Evolutionary conservation across 2,888 invertebrate genomes (phyloP).

Genomic region (Drosophila aldrichi): DNA sequence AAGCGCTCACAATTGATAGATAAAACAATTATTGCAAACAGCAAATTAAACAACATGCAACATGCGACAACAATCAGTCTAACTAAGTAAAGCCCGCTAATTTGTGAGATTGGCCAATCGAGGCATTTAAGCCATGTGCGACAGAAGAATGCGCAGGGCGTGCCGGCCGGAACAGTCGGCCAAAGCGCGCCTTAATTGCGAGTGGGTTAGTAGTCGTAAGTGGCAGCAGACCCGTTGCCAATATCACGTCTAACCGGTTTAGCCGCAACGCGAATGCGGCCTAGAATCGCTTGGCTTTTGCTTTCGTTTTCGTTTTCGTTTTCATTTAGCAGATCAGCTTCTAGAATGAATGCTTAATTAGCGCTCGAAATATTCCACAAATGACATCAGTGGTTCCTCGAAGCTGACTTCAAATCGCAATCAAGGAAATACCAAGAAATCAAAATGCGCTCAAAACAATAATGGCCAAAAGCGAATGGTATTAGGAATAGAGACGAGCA

Average conservation of each 20-base stretch:
- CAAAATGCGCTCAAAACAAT: background rate
- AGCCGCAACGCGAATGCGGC: slow-evolving; percentile 35
- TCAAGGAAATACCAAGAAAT: slow-evolving; percentile 28
- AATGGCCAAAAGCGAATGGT: background rate
- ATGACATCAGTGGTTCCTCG: slow-evolving; percentile 49
- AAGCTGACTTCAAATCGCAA: slow-evolving; percentile 10
- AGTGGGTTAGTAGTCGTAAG: slow-evolving; percentile 59
- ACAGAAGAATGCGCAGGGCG: slow-evolving; percentile 27
- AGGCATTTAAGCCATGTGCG: slow-evolving; percentile 14
- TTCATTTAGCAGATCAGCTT: slow-evolving; percentile 57
- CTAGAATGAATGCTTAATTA: slow-evolving; percentile 48
- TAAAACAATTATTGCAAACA: slow-evolving; percentile 72
- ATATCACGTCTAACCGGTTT: slow-evolving; percentile 65
- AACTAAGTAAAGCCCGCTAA: slow-evolving; percentile 48
- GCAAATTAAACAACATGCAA: slow-evolving; percentile 68
- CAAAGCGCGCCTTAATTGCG: background rate
- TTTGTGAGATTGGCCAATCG: slow-evolving; percentile 51
- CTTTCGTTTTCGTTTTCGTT: slow-evolving; percentile 38
- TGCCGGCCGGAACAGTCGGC: slow-evolving; percentile 46
- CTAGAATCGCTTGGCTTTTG: slow-evolving; percentile 41
- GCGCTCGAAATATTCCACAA: slow-evolving; percentile 29
- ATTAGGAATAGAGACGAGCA: background rate
- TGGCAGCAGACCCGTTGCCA: slow-evolving; percentile 15
- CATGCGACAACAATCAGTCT: slow-evolving; percentile 60
- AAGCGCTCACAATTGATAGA: slow-evolving; percentile 68